phyloP scores from a whole-genome alignment of 64 coral and sea anemone genomes.

The Cladopsammia gracilis region DNA sequence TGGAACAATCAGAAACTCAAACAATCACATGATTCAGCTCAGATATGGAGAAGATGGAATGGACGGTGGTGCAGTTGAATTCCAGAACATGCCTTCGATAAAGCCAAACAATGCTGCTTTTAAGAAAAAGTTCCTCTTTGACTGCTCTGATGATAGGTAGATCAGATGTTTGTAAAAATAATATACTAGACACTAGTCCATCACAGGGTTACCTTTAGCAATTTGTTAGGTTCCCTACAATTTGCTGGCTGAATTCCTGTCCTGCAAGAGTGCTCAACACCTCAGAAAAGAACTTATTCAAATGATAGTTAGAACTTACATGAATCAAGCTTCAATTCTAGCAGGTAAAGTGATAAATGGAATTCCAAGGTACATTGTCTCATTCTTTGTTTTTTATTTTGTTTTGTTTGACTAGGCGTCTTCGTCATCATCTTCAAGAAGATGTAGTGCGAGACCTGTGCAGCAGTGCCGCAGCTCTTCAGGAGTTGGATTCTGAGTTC shows the following conservation, averaged over 20 bases:
- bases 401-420: conserved; percentile 58
- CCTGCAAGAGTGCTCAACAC: too few species aligned
- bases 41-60: conserved; percentile 99
- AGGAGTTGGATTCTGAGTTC: conserved; percentile 93
- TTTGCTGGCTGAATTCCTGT: too few species aligned
- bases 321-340: too few species aligned
- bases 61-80: conserved; percentile 89
- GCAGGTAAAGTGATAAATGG: too few species aligned
- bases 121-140: conserved; percentile 98
- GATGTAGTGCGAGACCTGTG: conserved; percentile 92
- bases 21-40: conserved; percentile 98
- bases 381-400: background rate
- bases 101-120: conserved; percentile 87
- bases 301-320: too few species aligned
- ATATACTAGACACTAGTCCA: background rate
- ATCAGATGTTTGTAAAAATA: background rate
- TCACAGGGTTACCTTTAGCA: too few species aligned
- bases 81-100: conserved; percentile 97
- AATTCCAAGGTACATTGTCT: too few species aligned
- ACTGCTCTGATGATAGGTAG: conserved; percentile 89
- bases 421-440: conserved; percentile 90
- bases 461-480: conserved; percentile 85
- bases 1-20: conserved; percentile 96
- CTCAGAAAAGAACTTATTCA: too few species aligned
- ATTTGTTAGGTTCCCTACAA: too few species aligned